Evolutionary conservation across 2,797 vertebrate genomes (phyloP), one percentile per base, ranked within the genome.

Genomic region (Ciconia nigra): DNA sequence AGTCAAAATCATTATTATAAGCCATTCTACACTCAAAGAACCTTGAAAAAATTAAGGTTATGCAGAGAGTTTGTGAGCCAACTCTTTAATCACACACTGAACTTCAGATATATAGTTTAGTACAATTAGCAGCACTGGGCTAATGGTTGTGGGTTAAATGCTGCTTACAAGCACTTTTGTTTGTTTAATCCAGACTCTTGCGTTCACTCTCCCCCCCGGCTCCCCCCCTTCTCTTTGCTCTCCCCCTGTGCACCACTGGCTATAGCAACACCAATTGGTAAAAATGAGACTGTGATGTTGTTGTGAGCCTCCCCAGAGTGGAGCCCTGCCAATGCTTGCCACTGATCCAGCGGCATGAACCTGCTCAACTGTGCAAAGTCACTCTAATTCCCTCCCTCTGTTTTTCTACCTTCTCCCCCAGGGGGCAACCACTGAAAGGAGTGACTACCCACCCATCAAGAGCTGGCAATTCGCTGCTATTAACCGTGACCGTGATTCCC

Each of bases 1-100:
- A 98, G 98, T 98, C 98, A 98, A 98, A 98, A 98, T 98, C 98
- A 98, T 98, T 98, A 98, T 98, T 98, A 98, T 98, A 98, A 98
- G 98, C 98, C 97, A 98, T 98, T 98, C 98, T 98, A 98, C 98
- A 98, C 98, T 98, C 98, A 98, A 98, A 98, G 98, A 98, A 98
- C 98, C 98, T 98, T 98, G 98, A 98, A 98, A 98, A 98, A 98
- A 98, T 98, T 98, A 98, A 98, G 98, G 98, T 98, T 98, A 98
- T 97, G 97, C 98, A 97, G 97, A 97, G 98, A 98, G 97, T 98
- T 98, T 98, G 97, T 97, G 97, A 98, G 98, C 97, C 97, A 98
- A 98, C 95, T 97, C 97, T 98, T 98, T 98, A 98, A 98, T 98
- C 98, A 98, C 95, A 97, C 89, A 80, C 91, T 96, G 94, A 98